These are phyloP conservation scores for Apotomis betuletana DNA, from an alignment of 2,888 invertebrate genomes.

Conservation along the genomic window DNA sequence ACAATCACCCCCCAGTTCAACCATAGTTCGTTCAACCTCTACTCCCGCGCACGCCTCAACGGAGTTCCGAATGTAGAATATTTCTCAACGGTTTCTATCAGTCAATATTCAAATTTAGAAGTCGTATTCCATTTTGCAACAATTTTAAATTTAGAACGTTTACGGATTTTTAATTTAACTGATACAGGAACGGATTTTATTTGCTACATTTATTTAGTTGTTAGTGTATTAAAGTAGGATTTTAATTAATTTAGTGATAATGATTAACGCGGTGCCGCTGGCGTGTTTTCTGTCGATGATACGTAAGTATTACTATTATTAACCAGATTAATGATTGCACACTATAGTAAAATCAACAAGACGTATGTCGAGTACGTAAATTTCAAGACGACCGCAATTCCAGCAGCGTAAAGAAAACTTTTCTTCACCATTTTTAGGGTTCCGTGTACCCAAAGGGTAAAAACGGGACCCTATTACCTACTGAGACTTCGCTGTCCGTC, in stretches of 20 bases:
- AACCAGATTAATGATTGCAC: no score
- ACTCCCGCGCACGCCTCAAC: conserved; percentile 8
- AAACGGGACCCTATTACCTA: no score
- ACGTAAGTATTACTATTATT: conserved; percentile 52
- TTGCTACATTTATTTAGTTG: background rate
- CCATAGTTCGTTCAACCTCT: background rate
- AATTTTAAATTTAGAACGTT: background rate
- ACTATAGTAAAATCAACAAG: no score
- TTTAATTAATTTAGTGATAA: conserved; percentile 45
- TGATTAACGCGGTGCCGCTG: conserved; percentile 67
- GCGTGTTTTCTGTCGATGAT: conserved; percentile 75
- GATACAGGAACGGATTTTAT: background rate
- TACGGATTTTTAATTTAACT: background rate
- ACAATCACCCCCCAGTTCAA: background rate
- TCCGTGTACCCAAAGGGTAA: no score
- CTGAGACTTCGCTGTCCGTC: no score
- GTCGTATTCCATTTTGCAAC: background rate
- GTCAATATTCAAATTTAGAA: no score
- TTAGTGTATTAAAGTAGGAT: conserved; percentile 2
- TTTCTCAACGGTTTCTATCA: background rate
- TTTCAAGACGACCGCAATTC: no score
- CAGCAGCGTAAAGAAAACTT: no score
- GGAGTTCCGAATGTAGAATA: background rate
- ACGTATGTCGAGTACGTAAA: no score
- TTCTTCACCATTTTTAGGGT: no score